Evolutionary conservation across 2,113 vertebrate species (phyloP).

Genomic region (Amblyornis subalaris): DNA sequence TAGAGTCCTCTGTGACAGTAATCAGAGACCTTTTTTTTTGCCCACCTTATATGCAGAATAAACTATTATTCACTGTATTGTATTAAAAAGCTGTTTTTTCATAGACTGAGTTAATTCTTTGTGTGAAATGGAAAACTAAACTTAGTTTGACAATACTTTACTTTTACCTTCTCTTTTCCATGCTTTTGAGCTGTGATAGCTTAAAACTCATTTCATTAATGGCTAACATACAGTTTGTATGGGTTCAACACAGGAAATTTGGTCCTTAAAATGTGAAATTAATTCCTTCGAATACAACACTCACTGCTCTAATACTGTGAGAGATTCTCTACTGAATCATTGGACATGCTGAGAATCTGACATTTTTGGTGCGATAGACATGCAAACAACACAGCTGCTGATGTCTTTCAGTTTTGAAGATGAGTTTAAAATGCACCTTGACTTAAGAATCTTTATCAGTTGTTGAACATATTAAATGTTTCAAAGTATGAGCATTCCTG

Average conservation of each 20-base stretch:
- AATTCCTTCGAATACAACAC: neutral
- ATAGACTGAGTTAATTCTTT: neutral
- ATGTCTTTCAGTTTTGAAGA: neutral
- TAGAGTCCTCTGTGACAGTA: neutral
- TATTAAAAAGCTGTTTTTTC: neutral
- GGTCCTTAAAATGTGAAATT: neutral
- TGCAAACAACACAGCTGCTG: accelerated
- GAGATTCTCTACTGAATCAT: neutral
- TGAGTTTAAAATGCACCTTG: neutral
- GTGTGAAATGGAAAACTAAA: neutral
- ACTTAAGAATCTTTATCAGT: neutral
- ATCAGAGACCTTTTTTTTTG: neutral
- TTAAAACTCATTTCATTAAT: neutral
- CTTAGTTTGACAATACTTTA: neutral
- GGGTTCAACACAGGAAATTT: neutral
- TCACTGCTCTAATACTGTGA: neutral
- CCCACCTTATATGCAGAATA: neutral
- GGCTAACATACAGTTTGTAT: neutral
- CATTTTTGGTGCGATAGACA: neutral
- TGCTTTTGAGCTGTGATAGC: neutral
- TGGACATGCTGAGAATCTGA: neutral
- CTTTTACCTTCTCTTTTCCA: neutral
- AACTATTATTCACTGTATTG: neutral
- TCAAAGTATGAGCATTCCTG: neutral
- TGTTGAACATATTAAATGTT: neutral